These are phyloP conservation scores for Plutomurus gul DNA, from an alignment of 1,140 invertebrate genomes.

Conservation along the genomic window DNA sequence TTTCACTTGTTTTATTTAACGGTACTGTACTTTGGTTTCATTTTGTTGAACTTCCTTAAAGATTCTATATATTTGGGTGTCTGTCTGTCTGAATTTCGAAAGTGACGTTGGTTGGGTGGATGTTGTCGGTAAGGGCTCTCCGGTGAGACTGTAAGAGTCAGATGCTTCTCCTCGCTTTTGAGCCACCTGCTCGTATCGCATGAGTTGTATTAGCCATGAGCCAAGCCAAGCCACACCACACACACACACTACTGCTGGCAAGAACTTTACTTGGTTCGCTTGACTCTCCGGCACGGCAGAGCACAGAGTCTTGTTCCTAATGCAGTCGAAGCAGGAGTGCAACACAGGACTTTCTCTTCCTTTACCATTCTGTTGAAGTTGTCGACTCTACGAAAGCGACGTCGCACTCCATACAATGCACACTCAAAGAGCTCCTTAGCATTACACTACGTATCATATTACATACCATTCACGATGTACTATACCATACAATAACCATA, in stretches of 20 bases:
- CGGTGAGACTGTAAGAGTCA: constrained; percentile 2
- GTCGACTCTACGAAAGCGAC: constrained; percentile 16
- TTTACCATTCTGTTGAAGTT: background rate
- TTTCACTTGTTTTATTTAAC: no score
- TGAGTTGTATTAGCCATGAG: constrained; percentile 19
- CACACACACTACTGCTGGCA: no score
- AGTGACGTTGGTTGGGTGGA: background rate
- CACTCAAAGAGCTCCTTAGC: background rate
- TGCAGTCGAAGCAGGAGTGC: no score
- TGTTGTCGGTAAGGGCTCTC: background rate
- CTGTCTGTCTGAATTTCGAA: background rate
- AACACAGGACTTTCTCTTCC: constrained; percentile 12
- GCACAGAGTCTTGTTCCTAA: no score
- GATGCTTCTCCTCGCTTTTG: background rate
- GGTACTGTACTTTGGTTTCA: no score
- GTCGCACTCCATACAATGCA: constrained; percentile 2
- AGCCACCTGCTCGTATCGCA: constrained; percentile 21
- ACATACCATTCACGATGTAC: no score
- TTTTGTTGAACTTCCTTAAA: no score
- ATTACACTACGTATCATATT: background rate
- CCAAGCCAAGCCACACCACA: background rate
- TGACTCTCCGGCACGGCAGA: no score
- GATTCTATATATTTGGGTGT: no score
- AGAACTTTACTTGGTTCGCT: background rate
- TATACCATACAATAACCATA: no score